These are phyloP conservation scores for Eumaeus atala DNA, from an alignment of 1,140 invertebrate genomes.

Conservation along the genomic window DNA sequence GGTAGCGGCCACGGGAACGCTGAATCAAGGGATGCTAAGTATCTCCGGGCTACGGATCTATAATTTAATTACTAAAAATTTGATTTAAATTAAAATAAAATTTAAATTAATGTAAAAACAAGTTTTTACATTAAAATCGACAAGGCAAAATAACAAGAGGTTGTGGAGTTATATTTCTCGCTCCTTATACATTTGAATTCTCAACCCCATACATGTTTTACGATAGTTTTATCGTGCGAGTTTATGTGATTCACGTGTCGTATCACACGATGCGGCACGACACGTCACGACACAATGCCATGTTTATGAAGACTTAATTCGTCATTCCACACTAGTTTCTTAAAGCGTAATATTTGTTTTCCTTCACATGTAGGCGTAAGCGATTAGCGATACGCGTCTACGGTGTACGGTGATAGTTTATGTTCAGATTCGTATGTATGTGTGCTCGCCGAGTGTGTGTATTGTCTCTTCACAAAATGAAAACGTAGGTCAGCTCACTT, in stretches of 20 bases:
- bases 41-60: no score
- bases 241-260: constrained; percentile 26
- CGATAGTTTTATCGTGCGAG: constrained; percentile 24
- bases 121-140: no score
- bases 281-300: constrained; percentile 11
- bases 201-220: constrained; percentile 19
- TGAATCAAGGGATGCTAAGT: no score
- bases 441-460: no score
- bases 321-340: constrained; percentile 35
- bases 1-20: no score
- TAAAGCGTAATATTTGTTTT: constrained; percentile 25
- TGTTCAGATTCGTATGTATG: no score
- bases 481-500: no score
- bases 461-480: no score
- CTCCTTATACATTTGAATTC: constrained; percentile 4
- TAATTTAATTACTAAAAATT: no score
- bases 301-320: constrained; percentile 32
- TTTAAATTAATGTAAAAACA: no score
- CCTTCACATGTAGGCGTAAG: constrained; percentile 13
- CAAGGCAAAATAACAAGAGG: background rate
- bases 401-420: no score
- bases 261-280: constrained; percentile 14
- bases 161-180: constrained; percentile 4
- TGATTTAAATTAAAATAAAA: no score
- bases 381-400: constrained; percentile 1